Base-by-base conservation (phyloP, 2,888 invertebrate genomes). In the Tanytarsus gracilentus region DNA sequence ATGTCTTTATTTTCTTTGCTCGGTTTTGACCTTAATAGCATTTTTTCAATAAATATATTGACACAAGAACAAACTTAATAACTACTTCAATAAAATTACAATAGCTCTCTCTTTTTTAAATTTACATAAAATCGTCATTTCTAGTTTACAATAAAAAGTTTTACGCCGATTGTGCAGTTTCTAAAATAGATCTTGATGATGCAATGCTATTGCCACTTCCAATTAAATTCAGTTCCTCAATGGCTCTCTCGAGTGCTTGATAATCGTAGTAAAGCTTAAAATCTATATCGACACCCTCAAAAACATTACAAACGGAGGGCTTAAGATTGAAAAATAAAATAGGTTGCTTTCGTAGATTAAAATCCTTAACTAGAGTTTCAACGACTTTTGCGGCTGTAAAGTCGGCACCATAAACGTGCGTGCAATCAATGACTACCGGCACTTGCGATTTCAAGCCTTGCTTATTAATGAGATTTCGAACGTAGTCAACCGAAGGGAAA, bases 401-500 rank as follows among this genome's bases (percentile, higher is more conserved):
- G 75, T 92, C 91, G 3, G 90, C 88, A 64, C 88, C 87, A 74
- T 90, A 89, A 68, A 91, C 88, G 74, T 91, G 88, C 16, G 87
- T 84, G 74, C 91, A 91, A 74, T 92, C 90, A 62, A 91, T 82
- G 36, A 91, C 89, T 49, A 90, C 88, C 4, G 90, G 88, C 64
- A 84, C 68, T 63, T 79, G 80, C 64, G 81, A 79, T 33, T 82
- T 79, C 8, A 78, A 75, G 60, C 88, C 88, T 71, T 84, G 85
- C 74, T 92, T 91, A 63, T 85, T 88, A 63, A 93, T 89, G 62
- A 89, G 78, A 68, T 88, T 85, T 62, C 89, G 80, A 64, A 93
- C 88, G 75, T 92, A 90, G 74, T 91, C 90, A 66, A 90, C 88
- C 0, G 91, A 90, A 25, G 92, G 92, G 75, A 92, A 93, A 72